These are phyloP conservation scores for Geococcyx californianus DNA, from an alignment of 2,113 vertebrate genomes.

Conservation along the genomic window DNA sequence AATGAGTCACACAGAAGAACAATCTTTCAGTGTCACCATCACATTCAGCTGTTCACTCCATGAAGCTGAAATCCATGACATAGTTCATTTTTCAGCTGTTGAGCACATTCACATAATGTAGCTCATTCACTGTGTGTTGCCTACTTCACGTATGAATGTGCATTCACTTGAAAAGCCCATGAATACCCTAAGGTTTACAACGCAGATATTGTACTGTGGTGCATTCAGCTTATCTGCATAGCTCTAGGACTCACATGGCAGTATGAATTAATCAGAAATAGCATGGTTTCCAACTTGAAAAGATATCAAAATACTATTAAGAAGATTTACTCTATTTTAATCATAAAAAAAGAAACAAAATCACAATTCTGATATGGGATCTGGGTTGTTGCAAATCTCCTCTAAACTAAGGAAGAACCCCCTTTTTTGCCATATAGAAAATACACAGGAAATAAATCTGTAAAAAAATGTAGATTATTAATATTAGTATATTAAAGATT, in stretches of 20 bases:
- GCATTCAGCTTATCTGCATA: constrained; percentile 30
- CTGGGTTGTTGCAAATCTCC: not conserved
- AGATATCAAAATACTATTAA: constrained; percentile 4
- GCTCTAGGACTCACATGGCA: not conserved
- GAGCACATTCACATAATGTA: constrained; percentile 65
- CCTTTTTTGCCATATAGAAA: not conserved
- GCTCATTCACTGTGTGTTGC: constrained; percentile 53
- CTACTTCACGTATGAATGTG: constrained; percentile 61
- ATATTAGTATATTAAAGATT: too few relatives aligned
- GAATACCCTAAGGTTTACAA: constrained; percentile 14
- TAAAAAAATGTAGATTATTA: fast-evolving
- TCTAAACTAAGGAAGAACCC: not conserved
- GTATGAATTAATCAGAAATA: constrained; percentile 14
- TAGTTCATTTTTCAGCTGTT: constrained; percentile 58
- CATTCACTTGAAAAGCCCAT: constrained; percentile 56
- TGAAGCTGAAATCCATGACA: constrained; percentile 52
- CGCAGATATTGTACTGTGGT: constrained; percentile 22
- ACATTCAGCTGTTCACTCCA: constrained; percentile 43
- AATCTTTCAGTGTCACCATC: constrained; percentile 18
- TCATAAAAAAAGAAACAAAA: not conserved
- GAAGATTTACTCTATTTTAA: not conserved
- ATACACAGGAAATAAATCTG: not conserved
- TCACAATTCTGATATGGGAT: not conserved
- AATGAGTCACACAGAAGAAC: constrained; percentile 24
- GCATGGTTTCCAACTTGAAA: constrained; percentile 10